Evolutionary conservation across 2,888 invertebrate genomes (phyloP).

Genomic region (Anorthoa munda): DNA sequence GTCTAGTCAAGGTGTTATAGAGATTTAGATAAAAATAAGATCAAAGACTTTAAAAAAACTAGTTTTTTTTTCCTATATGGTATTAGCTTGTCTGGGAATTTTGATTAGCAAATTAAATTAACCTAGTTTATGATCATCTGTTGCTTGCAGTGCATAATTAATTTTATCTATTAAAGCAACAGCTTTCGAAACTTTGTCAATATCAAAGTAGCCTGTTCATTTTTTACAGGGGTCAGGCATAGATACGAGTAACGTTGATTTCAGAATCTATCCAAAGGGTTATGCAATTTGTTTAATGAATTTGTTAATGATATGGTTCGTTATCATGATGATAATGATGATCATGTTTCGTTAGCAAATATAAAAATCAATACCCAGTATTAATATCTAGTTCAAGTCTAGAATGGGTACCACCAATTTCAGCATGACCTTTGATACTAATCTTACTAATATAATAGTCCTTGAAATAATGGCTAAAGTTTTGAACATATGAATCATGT

Average conservation of each 20-base stretch:
- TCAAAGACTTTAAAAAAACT: not conserved
- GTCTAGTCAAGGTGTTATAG: not conserved
- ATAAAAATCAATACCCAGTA: not conserved
- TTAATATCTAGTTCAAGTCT: constrained; percentile 1
- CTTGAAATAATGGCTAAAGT: constrained; percentile 30
- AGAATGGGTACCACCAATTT: not conserved
- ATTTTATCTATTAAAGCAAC: not conserved
- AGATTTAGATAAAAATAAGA: not conserved
- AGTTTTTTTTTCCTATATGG: not conserved
- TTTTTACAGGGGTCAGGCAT: not conserved
- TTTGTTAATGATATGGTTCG: too few species aligned
- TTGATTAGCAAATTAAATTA: not conserved
- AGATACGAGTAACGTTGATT: not conserved
- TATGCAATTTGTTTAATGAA: not conserved
- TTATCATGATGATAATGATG: too few species aligned
- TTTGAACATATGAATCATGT: constrained; percentile 27
- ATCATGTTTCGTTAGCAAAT: not conserved
- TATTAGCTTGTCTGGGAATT: constrained; percentile 13
- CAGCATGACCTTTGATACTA: constrained; percentile 8
- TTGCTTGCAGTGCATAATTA: not conserved
- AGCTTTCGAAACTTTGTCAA: not conserved
- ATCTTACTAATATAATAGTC: constrained; percentile 5
- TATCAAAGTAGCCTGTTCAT: not conserved
- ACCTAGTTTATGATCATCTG: not conserved
- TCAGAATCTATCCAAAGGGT: not conserved